A percentile compares a stretch with the other conserved stretches of the same genome.
Evolutionary conservation across 1,140 invertebrate species (phyloP).

Genomic region (Bombyx mandarina): DNA sequence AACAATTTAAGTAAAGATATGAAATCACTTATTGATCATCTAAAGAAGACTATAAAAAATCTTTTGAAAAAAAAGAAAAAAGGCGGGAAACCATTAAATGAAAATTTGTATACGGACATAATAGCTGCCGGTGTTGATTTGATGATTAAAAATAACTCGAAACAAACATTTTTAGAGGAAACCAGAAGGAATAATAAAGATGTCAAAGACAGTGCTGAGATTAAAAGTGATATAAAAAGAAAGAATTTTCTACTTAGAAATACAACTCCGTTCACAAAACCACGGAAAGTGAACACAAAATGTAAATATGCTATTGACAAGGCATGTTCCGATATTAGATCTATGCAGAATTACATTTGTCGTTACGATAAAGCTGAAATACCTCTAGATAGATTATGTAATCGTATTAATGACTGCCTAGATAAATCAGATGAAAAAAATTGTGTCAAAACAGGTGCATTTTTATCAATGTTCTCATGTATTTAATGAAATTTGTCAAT

Average conservation of each 20-base stretch:
- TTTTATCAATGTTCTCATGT: slow-evolving; percentile 2
- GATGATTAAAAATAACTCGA: slow-evolving; percentile 9
- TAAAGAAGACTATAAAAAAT: no score
- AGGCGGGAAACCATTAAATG: no score
- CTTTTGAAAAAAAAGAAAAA: no score
- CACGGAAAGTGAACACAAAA: not conserved
- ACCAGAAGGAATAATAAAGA: slow-evolving; percentile 2
- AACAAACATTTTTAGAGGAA: slow-evolving; percentile 4
- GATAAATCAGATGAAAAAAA: slow-evolving; percentile 37
- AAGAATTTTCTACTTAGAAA: slow-evolving; percentile 1
- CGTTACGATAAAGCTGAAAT: slow-evolving; percentile 20
- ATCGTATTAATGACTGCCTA: slow-evolving; percentile 33
- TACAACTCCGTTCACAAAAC: not conserved
- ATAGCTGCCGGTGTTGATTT: slow-evolving; percentile 14
- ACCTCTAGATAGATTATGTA: slow-evolving; percentile 36
- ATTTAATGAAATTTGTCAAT: not conserved
- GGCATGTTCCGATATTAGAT: slow-evolving; percentile 31
- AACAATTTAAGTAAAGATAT: no score
- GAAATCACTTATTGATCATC: no score
- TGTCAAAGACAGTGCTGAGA: not conserved
- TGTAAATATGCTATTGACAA: slow-evolving; percentile 6
- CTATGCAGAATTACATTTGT: slow-evolving; percentile 32
- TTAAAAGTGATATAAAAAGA: slow-evolving; percentile 1
- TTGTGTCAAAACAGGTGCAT: slow-evolving; percentile 35
- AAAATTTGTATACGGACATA: slow-evolving; percentile 2